phyloP scores from a whole-genome alignment of 2,888 invertebrate species.

The Drosophila cyrtoloma region DNA sequence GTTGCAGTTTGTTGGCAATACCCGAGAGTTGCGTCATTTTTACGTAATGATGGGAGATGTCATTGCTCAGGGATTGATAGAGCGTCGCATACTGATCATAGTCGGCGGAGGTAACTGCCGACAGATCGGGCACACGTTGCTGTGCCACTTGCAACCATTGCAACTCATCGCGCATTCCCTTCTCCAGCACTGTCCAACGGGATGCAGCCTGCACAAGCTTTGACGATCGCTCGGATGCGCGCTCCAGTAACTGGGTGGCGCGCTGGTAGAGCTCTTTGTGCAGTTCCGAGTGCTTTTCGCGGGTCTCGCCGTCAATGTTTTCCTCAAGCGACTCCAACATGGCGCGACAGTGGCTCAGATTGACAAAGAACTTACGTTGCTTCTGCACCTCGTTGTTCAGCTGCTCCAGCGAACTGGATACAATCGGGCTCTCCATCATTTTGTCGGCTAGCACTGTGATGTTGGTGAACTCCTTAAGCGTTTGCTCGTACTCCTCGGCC shows the following conservation, averaged over 20 bases:
- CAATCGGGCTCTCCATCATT: conserved; percentile 91
- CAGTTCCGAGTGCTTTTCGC: conserved; percentile 89
- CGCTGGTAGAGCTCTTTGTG: conserved; percentile 92
- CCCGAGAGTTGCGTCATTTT: conserved; percentile 90
- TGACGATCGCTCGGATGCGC: conserved; percentile 92
- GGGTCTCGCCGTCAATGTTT: conserved; percentile 92
- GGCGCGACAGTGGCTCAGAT: conserved; percentile 93
- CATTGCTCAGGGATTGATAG: conserved; percentile 92
- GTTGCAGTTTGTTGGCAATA: conserved; percentile 90
- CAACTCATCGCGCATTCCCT: conserved; percentile 92
- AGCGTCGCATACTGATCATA: conserved; percentile 94
- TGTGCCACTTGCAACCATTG: conserved; percentile 94
- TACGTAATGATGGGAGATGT: conserved; percentile 92
- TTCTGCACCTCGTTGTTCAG: conserved; percentile 96
- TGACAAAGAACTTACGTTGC: conserved; percentile 95
- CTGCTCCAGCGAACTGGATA: conserved; percentile 91
- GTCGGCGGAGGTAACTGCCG: conserved; percentile 92
- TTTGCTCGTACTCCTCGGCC: conserved; percentile 95
- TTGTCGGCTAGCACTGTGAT: conserved; percentile 94
- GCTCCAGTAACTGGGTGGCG: conserved; percentile 91
- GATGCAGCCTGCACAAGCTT: conserved; percentile 94
- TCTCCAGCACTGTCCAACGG: conserved; percentile 92
- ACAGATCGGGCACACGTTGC: conserved; percentile 93
- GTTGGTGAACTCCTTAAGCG: conserved; percentile 93
- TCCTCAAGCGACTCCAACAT: conserved; percentile 94